phyloP scores from a whole-genome alignment of 2,113 vertebrate genomes.

The Callionymus lyra region DNA sequence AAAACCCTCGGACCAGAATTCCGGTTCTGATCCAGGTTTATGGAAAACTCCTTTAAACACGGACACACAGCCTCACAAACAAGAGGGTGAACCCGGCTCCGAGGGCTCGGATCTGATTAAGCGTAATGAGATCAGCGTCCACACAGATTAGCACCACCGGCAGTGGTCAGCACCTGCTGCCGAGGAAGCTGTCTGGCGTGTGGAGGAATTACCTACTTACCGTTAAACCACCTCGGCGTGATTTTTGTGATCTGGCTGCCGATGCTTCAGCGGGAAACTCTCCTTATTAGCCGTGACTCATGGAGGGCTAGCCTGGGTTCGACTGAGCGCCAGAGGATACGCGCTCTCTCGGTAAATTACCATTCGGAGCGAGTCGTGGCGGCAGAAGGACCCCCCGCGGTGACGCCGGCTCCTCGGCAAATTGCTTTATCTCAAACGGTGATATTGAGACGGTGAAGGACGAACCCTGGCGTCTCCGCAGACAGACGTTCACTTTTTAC shows the following conservation, averaged over 20 bases:
- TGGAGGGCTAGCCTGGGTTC: conserved; percentile 38
- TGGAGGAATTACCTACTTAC: conserved; percentile 45
- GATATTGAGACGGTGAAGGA: conserved; percentile 16
- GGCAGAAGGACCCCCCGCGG: conserved; percentile 43
- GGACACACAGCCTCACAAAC: conserved; percentile 22
- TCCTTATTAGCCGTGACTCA: conserved; percentile 47
- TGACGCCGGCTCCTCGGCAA: conserved; percentile 38
- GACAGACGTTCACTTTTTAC: conserved; percentile 19
- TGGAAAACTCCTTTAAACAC: conserved; percentile 22
- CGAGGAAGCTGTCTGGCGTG: conserved; percentile 20
- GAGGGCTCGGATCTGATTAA: conserved; percentile 56
- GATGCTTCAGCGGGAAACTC: conserved; percentile 18
- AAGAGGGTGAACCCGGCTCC: conserved; percentile 16
- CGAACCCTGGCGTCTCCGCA: conserved; percentile 8
- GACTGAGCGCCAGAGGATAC: conserved; percentile 23
- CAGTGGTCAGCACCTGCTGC: conserved; percentile 17
- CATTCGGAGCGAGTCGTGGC: conserved; percentile 44
- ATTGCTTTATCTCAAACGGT: conserved; percentile 45
- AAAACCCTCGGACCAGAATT: conserved; percentile 5
- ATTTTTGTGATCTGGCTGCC: conserved; percentile 34
- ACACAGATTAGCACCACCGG: conserved; percentile 51
- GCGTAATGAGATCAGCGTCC: conserved; percentile 60
- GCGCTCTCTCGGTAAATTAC: conserved; percentile 40
- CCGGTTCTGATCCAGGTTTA: conserved; percentile 17
- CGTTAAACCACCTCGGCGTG: conserved; percentile 41